These are phyloP conservation scores for Hyles euphorbiae DNA, from an alignment of 1,140 invertebrate genomes.

Conservation along the genomic window DNA sequence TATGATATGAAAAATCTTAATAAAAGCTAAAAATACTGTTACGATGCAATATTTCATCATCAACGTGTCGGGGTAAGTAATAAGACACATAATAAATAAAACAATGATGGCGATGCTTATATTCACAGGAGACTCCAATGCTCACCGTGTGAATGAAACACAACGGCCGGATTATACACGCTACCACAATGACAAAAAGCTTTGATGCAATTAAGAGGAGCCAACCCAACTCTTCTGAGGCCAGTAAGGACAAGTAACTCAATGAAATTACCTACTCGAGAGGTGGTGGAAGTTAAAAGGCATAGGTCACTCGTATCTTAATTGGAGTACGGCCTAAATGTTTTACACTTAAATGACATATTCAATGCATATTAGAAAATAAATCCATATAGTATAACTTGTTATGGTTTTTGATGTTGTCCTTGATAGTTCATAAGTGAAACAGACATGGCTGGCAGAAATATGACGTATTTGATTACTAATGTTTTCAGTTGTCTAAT, in stretches of 20 bases:
- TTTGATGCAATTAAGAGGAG: too few species aligned
- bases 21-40: too few species aligned
- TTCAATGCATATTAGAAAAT: too few species aligned
- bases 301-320: slow-evolving; percentile 26
- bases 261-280: slow-evolving; percentile 25
- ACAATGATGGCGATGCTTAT: not conserved
- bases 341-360: not conserved
- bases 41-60: too few species aligned
- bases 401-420: too few species aligned
- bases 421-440: too few species aligned
- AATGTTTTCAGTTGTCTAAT: slow-evolving; percentile 20
- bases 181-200: not conserved
- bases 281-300: slow-evolving; percentile 30
- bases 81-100: too few species aligned
- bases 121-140: slow-evolving; percentile 13
- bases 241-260: slow-evolving; percentile 34
- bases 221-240: slow-evolving; percentile 4
- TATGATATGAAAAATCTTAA: too few species aligned
- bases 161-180: slow-evolving; percentile 7
- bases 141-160: slow-evolving; percentile 8
- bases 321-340: slow-evolving; percentile 17
- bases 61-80: too few species aligned
- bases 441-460: too few species aligned
- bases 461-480: slow-evolving; percentile 10
- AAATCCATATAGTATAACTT: too few species aligned